phyloP scores from a whole-genome alignment of 1,140 invertebrate species.

The Oncopeltus fasciatus region DNA sequence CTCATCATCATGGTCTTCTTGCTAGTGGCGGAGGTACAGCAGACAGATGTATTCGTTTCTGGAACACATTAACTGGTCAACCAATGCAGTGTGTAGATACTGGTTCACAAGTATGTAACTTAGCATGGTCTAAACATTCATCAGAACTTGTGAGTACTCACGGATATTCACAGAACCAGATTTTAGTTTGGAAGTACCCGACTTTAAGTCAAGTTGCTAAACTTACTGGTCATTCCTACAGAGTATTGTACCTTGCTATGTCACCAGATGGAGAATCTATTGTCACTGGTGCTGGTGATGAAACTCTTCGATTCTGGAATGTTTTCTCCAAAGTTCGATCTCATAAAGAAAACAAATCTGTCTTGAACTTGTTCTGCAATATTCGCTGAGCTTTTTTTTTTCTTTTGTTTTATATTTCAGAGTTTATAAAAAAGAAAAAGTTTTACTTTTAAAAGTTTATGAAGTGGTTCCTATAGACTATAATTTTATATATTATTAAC shows the following conservation, averaged over 20 bases:
- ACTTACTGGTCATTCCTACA: slow-evolving; percentile 91
- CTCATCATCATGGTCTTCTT: slow-evolving; percentile 93
- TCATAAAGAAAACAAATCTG: slow-evolving; percentile 89
- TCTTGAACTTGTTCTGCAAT: slow-evolving; percentile 89
- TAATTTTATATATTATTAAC: background rate
- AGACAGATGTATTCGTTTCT: slow-evolving; percentile 94
- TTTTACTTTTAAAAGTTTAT: background rate
- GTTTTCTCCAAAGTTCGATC: slow-evolving; percentile 95
- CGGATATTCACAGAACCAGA: slow-evolving; percentile 99
- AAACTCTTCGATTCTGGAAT: slow-evolving; percentile 98
- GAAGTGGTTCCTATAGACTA: background rate
- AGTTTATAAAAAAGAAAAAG: background rate
- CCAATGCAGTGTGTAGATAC: slow-evolving; percentile 98
- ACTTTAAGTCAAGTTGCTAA: slow-evolving; percentile 89
- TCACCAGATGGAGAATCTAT: slow-evolving; percentile 98
- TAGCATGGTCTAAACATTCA: slow-evolving; percentile 98
- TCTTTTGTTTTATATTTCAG: background rate
- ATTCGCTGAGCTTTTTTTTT: slow-evolving; percentile 41
- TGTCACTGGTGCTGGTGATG: slow-evolving; percentile 97
- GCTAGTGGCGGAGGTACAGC: slow-evolving; percentile 97
- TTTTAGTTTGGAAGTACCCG: slow-evolving; percentile 98
- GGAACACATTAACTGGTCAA: slow-evolving; percentile 98
- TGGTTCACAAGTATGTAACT: slow-evolving; percentile 82
- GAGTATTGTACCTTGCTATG: slow-evolving; percentile 93
- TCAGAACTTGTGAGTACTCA: slow-evolving; percentile 95